Conservation (phyloP, 2,797 vertebrate genomes). For the Mus minutoides region DNA sequence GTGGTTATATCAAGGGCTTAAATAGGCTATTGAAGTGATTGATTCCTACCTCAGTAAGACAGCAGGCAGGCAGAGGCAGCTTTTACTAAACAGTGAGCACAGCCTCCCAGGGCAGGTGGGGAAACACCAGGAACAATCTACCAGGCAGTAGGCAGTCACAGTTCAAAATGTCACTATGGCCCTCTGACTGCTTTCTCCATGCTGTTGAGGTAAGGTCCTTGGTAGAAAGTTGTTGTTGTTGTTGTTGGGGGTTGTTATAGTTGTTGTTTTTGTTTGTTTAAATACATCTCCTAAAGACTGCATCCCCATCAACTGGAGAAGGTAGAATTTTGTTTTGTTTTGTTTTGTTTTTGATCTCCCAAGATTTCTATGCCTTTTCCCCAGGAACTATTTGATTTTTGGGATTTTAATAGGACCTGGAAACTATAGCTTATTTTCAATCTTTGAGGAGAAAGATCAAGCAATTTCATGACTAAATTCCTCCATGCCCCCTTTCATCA, state of each 20-base stretch:
- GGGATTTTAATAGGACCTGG: constrained; percentile 56
- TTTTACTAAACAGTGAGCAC: constrained; percentile 57
- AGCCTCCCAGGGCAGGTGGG: constrained; percentile 80
- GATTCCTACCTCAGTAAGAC: constrained; percentile 93
- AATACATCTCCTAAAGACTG: constrained; percentile 54
- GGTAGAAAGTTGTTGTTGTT: background rate
- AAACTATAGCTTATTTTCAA: constrained; percentile 56
- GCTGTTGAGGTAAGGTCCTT: constrained; percentile 90
- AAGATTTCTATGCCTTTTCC: background rate
- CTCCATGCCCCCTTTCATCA: background rate
- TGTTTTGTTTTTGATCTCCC: background rate
- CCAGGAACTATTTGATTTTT: background rate
- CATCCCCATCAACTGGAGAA: background rate
- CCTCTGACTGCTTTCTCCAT: constrained; percentile 92
- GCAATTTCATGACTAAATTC: constrained; percentile 61
- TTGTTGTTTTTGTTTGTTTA: background rate
- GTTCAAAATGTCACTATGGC: constrained; percentile 94
- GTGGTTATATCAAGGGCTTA: constrained; percentile 93
- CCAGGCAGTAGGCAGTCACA: constrained; percentile 87
- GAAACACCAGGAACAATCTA: constrained; percentile 78
- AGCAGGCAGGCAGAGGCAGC: constrained; percentile 72
- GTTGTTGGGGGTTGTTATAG: background rate
- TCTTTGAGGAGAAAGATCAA: background rate
- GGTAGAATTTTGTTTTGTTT: background rate
- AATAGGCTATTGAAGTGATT: constrained; percentile 93